These are phyloP conservation scores for Peromyscus aztecus DNA, from an alignment of 2,797 vertebrate genomes.

Conservation along the genomic window DNA sequence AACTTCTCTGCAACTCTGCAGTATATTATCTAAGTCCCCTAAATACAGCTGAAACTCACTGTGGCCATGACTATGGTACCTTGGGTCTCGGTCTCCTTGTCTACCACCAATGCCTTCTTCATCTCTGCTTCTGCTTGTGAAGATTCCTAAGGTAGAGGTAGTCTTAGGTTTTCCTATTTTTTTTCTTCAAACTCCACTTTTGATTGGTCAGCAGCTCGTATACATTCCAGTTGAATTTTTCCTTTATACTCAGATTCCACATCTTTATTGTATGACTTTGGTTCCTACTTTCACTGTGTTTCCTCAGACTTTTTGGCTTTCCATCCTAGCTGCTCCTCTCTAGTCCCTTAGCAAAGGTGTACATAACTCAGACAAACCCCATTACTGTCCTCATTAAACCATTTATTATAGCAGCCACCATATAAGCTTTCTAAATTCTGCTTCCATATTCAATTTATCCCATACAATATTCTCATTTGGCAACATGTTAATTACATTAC, in stretches of 20 bases:
- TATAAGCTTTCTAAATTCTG: not conserved
- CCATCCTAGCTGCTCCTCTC: not conserved
- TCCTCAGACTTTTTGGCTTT: not conserved
- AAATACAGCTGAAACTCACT: not conserved
- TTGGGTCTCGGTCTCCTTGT: not conserved
- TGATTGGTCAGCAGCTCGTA: not conserved
- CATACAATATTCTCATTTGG: not conserved
- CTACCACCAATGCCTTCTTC: not conserved
- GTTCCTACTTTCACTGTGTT: not conserved
- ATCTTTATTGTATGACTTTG: not conserved
- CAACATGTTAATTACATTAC: not conserved
- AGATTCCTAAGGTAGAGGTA: not conserved
- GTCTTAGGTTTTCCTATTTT: not conserved
- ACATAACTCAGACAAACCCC: not conserved
- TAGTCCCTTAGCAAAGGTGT: slow-evolving; percentile 3
- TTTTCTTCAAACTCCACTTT: not conserved
- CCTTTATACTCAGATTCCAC: not conserved
- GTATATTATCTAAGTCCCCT: not conserved
- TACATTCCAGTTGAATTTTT: not conserved
- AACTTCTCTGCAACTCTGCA: not conserved
- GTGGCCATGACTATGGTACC: not conserved
- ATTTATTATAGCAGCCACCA: not conserved
- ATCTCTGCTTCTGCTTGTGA: not conserved
- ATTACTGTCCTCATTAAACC: not conserved
- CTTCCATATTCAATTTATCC: not conserved